Evolutionary conservation across 2,797 vertebrate genomes (phyloP).

Genomic region (Hipposideros larvatus): DNA sequence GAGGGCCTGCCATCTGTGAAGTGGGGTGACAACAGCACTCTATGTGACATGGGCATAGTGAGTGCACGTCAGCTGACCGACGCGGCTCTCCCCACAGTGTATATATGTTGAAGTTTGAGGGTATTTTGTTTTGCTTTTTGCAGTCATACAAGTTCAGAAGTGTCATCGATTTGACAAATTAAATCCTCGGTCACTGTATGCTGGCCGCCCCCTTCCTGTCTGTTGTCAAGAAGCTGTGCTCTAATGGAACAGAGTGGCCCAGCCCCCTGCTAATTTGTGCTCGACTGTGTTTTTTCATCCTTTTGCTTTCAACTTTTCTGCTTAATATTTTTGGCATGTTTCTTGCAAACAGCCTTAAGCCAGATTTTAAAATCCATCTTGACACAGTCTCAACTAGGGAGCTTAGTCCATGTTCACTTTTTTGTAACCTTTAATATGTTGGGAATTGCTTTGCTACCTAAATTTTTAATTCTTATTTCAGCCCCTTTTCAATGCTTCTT

Average conservation of each 20-base stretch:
- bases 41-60: neutral
- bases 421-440: neutral
- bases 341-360: neutral
- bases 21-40: neutral
- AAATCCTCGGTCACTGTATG: neutral
- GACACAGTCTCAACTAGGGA: neutral
- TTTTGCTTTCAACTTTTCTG: neutral
- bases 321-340: neutral
- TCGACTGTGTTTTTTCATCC: neutral
- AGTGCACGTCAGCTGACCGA: neutral
- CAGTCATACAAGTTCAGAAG: neutral
- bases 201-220: neutral
- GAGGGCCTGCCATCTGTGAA: neutral
- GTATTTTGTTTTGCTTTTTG: too few species aligned
- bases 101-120: neutral
- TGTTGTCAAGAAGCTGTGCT: neutral
- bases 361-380: neutral
- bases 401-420: neutral
- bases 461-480: slow-evolving; percentile 18
- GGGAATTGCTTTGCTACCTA: neutral
- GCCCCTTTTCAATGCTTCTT: neutral
- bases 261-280: neutral
- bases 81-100: neutral
- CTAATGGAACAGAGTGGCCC: neutral
- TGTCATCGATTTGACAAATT: neutral